Percentiles rank a stretch among this genome's conserved stretches.
phyloP scores from a whole-genome alignment of 1,140 invertebrate species.

The Zaprionus lachaisei region DNA sequence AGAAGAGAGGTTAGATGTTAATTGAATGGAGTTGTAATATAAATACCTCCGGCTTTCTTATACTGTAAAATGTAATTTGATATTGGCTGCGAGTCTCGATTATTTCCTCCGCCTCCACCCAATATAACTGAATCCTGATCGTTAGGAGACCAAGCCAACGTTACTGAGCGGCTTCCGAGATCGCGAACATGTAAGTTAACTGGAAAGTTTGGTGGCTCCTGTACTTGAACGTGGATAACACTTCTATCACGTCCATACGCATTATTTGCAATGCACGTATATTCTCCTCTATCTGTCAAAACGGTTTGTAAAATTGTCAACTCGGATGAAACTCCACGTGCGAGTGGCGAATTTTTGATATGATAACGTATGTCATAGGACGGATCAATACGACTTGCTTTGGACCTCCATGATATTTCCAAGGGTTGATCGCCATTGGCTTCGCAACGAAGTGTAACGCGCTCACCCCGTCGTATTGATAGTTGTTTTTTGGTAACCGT shows the following conservation, averaged over 20 bases:
- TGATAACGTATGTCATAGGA: slow-evolving; percentile 85
- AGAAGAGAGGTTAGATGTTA: background rate
- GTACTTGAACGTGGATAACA: slow-evolving; percentile 87
- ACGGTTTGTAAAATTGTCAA: slow-evolving; percentile 87
- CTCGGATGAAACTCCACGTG: slow-evolving; percentile 86
- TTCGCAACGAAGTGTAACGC: slow-evolving; percentile 89
- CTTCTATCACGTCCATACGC: slow-evolving; percentile 89
- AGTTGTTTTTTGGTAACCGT: slow-evolving; percentile 85
- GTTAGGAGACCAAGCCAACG: slow-evolving; percentile 86
- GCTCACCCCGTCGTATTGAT: slow-evolving; percentile 88
- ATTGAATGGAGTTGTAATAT: background rate
- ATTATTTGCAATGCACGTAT: slow-evolving; percentile 89
- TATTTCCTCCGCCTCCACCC: slow-evolving; percentile 47
- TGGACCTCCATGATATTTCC: slow-evolving; percentile 89
- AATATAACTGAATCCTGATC: slow-evolving; percentile 63
- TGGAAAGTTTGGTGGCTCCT: slow-evolving; percentile 89
- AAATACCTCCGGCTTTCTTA: slow-evolving; percentile 86
- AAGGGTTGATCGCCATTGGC: slow-evolving; percentile 94
- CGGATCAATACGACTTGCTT: slow-evolving; percentile 85
- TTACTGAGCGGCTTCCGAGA: slow-evolving; percentile 86
- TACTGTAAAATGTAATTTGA: slow-evolving; percentile 88
- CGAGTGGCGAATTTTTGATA: slow-evolving; percentile 85
- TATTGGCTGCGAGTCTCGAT: slow-evolving; percentile 85
- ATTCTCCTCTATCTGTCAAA: slow-evolving; percentile 88
- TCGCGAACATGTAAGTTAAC: slow-evolving; percentile 87